phyloP scores from a whole-genome alignment of 92 coral and sea anemone species.

The Epizoanthus rinbou region DNA sequence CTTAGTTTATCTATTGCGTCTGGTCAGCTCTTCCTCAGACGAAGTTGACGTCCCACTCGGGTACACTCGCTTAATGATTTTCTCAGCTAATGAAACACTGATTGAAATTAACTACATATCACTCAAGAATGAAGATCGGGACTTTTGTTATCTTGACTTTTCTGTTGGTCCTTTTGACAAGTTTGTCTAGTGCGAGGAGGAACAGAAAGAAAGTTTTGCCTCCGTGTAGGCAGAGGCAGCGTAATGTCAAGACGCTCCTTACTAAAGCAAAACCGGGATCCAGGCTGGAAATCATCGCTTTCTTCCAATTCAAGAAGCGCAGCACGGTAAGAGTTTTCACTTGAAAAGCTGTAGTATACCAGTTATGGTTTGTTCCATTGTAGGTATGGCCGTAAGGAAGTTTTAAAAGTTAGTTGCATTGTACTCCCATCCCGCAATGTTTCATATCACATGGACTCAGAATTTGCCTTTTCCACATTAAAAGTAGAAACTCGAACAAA shows the following conservation, averaged over 20 bases:
- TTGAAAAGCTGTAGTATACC: background rate
- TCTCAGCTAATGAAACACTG: background rate
- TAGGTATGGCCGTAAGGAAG: background rate
- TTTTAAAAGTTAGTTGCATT: background rate
- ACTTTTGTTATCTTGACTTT: background rate
- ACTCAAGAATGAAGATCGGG: slow-evolving; percentile 22
- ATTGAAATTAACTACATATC: background rate
- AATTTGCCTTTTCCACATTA: too few relatives aligned
- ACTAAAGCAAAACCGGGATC: background rate
- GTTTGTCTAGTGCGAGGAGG: background rate
- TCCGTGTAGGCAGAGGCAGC: slow-evolving; percentile 9
- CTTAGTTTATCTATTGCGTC: background rate
- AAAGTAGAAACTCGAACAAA: too few relatives aligned
- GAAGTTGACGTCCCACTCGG: background rate
- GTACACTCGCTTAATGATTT: background rate
- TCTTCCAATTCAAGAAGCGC: slow-evolving; percentile 37
- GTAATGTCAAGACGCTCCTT: background rate
- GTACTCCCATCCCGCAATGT: too few relatives aligned
- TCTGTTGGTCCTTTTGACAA: slow-evolving; percentile 7
- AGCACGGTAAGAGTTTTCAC: slow-evolving; percentile 10
- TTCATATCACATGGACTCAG: too few relatives aligned
- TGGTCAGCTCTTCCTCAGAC: background rate
- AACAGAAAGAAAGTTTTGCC: slow-evolving; percentile 18
- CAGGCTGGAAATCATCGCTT: slow-evolving; percentile 23
- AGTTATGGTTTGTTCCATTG: background rate